Evolutionary conservation across 2,888 invertebrate species (phyloP), one percentile per base, ranked within the genome.

Genomic region (Ptychoptera albimana): DNA sequence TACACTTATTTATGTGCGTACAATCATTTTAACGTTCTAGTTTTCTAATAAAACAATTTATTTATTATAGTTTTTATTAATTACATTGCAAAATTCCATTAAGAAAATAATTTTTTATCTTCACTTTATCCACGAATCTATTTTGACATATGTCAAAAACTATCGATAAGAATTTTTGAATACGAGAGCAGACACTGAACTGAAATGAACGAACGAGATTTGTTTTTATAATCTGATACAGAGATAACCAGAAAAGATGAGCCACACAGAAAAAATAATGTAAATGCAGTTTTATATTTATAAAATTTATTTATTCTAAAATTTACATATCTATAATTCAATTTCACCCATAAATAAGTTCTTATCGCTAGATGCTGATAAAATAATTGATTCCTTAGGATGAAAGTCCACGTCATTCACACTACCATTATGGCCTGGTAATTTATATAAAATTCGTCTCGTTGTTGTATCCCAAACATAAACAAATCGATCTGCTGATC

Each of bases 341-440:
- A 97, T 86, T 73, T 98, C 97, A 32, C 98, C 97, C 49, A 98
- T 69, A 63, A 83, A 98, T 47, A 98, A 74, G 55, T 85, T 85
- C 64, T 96, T 97, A 66, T 98, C 98, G 64, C 93, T 94, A 35
- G 91, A 86, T 9, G 81, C 91, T 0, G 97, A 97, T 35, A 88
- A 73, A 52, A 97, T 79, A 43, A 99, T 82, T 6, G 96, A 88
- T 63, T 99, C 96, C 31, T 75, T 76, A 0, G 85, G 86, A 67
- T 98, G 97, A 64, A 99, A 94, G 63, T 89, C 87, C 1, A 93
- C 81, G 61, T 91, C 93, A 60, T 96, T 97, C 29, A 99, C 93
- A 49, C 93, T 84, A 34, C 98, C 98, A 66, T 91, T 86, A 65
- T 99, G 98, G 0, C 98, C 98, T 0, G 98, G 97, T 52, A 99